Evolutionary conservation across 2,797 vertebrate genomes (phyloP), one percentile per base, ranked within the genome.

Genomic region (Tenualosa ilisha): DNA sequence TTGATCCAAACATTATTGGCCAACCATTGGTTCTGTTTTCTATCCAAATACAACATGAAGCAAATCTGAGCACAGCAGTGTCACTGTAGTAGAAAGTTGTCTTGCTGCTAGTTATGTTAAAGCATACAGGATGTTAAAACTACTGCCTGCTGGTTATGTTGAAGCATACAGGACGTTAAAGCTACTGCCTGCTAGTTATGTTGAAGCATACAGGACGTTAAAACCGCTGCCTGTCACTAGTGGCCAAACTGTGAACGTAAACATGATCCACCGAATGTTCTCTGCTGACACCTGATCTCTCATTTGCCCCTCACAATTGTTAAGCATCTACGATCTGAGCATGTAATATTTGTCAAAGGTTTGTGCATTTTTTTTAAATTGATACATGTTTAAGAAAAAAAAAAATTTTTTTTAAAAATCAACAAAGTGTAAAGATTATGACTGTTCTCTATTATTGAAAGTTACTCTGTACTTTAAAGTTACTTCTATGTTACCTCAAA

Each of bases 331-430:
- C 46, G 40, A 22, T 22, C 46, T 79, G 3, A 15, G 37, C 72
- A 46, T 79, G 72, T 20, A 22, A 63, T 63, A 63, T 63, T 79
- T 79, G 37, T 22, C 31, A 43, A 46, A 43, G 72, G 17, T 79
- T 46, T 79, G 72, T 79, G 72, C 40, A 79, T 79, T 79, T 79
- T 79, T 79, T 22, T 22, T 22, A 22, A 79, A 79, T 79, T 8
- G 22, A 79, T 15, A 40, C 72, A 46, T 46, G 72, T 79, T 79
- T 22, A 20, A 49, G 7, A 49, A 5, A 49, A 49, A 49, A 49
- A 49, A n/a, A n/a, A n/a, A n/a, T n/a, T n/a, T n/a, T 5, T 49
- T 5, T 1, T 1, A 7, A 6, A 43, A 43, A 40, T 26, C 9
- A 79, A 79, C 46, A 79, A 72, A 72, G 15, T 43, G 15, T 20